Conservation (phyloP, 2,113 vertebrate species). For the Butorides virescens region DNA sequence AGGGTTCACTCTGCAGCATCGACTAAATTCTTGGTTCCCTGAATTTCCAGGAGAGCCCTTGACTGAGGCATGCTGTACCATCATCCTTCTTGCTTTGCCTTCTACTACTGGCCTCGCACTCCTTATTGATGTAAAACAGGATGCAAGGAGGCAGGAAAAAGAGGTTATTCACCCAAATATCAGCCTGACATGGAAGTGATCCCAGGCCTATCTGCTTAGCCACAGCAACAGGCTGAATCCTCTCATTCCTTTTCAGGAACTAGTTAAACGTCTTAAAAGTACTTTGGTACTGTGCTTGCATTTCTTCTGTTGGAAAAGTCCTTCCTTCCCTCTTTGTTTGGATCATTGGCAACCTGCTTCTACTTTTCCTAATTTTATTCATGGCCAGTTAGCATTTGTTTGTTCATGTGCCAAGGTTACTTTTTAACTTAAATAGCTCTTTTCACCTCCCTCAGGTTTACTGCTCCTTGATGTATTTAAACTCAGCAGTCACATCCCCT, state of each 20-base stretch:
- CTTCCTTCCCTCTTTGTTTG: not conserved
- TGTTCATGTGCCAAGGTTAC: slow-evolving; percentile 26
- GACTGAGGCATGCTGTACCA: not conserved
- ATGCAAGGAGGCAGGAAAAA: not conserved
- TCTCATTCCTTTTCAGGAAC: not conserved
- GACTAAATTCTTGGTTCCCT: not conserved
- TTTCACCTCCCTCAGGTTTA: slow-evolving; percentile 33
- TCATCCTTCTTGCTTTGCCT: not conserved
- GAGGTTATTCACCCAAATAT: not conserved
- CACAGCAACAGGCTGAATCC: not conserved
- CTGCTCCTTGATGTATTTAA: not conserved
- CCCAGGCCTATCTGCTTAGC: not conserved
- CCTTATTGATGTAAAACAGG: not conserved
- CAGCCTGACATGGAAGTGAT: not conserved
- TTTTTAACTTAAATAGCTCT: slow-evolving; percentile 5
- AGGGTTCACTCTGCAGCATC: not conserved
- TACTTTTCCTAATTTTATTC: slow-evolving; percentile 33
- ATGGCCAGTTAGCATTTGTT: not conserved
- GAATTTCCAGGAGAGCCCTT: not conserved
- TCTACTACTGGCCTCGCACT: not conserved
- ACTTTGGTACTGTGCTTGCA: not conserved
- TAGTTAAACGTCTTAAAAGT: slow-evolving; percentile 1
- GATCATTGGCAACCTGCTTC: not conserved
- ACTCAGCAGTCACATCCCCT: not conserved
- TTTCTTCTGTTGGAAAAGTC: not conserved